These are phyloP conservation scores for Caranx ignobilis DNA, from an alignment of 2,113 vertebrate species.

Conservation along the genomic window DNA sequence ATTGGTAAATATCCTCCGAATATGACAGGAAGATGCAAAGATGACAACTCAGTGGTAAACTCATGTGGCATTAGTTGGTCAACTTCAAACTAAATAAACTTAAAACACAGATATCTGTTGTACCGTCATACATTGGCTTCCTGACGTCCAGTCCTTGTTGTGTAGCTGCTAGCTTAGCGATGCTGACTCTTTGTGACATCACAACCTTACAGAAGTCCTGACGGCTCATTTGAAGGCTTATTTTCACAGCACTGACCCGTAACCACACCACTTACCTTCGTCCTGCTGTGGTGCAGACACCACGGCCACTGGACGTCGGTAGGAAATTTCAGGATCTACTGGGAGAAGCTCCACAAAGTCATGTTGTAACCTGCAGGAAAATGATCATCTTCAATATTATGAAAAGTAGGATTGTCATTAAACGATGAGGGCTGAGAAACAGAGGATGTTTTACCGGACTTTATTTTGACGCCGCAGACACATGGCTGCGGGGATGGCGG, in stretches of 20 bases:
- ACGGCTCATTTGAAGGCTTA: too few species aligned
- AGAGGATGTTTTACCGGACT: conserved; percentile 49
- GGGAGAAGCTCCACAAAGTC: conserved; percentile 42
- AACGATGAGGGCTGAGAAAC: neutral
- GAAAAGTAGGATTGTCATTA: neutral
- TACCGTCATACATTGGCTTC: too few species aligned
- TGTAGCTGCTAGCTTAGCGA: too few species aligned
- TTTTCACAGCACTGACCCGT: too few species aligned
- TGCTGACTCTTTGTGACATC: too few species aligned
- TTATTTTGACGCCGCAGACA: conserved; percentile 17
- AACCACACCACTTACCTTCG: conserved; percentile 29
- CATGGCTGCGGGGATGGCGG: conserved; percentile 30
- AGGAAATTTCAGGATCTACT: neutral
- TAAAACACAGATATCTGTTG: too few species aligned
- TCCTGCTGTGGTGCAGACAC: conserved; percentile 9
- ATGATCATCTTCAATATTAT: neutral
- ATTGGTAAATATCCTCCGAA: neutral
- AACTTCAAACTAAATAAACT: too few species aligned
- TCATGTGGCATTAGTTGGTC: too few species aligned
- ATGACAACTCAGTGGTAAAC: too few species aligned
- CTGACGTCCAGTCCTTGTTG: too few species aligned
- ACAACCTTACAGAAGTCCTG: too few species aligned
- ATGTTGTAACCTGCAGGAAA: conserved; percentile 28
- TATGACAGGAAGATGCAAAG: too few species aligned
- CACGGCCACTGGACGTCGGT: conserved; percentile 12